Evolutionary conservation across 2,888 invertebrate genomes (phyloP).

Genomic region (Zaprionus bogoriensis): DNA sequence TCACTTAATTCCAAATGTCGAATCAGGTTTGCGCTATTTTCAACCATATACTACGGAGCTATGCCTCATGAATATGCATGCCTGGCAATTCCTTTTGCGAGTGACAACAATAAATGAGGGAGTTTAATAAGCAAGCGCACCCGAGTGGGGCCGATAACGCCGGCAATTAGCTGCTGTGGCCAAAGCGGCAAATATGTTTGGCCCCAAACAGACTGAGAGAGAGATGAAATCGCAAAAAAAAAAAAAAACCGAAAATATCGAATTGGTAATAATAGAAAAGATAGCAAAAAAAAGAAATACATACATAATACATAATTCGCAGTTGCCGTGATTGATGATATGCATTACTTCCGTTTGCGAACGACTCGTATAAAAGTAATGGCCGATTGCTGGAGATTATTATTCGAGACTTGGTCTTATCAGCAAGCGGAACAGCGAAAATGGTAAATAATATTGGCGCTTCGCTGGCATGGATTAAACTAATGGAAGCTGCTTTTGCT

Average conservation of each 20-base stretch:
- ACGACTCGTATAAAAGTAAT: constrained; percentile 61
- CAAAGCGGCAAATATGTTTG: constrained; percentile 6
- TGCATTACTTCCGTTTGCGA: constrained; percentile 66
- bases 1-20: constrained; percentile 2
- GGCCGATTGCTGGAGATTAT: constrained; percentile 42
- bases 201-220: neutral
- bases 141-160: constrained; percentile 7
- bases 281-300: constrained; percentile 37
- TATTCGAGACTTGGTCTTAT: constrained; percentile 54
- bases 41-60: constrained; percentile 9
- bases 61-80: constrained; percentile 46
- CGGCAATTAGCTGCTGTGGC: neutral
- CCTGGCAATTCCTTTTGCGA: constrained; percentile 13
- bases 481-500: neutral
- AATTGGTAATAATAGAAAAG: no score
- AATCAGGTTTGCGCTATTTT: constrained; percentile 40
- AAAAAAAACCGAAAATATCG: neutral
- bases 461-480: constrained; percentile 14
- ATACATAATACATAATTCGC: constrained; percentile 39
- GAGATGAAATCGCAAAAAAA: constrained; percentile 6
- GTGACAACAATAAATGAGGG: constrained; percentile 37
- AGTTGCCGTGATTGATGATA: constrained; percentile 63
- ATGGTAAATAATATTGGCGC: constrained; percentile 50
- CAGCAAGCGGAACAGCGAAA: constrained; percentile 48
- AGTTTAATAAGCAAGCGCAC: constrained; percentile 13